Evolutionary conservation across 2,888 invertebrate genomes (phyloP), one percentile per base, ranked within the genome.

Genomic region (Ophioninae sp.): DNA sequence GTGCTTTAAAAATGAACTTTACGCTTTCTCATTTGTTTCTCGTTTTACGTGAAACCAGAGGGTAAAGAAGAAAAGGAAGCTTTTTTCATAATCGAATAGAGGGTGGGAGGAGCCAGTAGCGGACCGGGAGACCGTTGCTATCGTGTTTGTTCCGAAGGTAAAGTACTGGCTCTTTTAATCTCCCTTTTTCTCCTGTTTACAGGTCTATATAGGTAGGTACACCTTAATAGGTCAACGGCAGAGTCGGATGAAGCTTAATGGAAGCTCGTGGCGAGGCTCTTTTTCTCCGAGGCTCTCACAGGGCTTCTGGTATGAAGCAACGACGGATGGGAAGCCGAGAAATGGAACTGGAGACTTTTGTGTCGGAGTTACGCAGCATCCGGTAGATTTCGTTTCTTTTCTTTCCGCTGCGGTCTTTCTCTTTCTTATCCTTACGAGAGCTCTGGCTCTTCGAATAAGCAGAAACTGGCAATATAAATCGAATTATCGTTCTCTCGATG

Each of bases 191-290:
- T 73, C 21, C 17, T 61, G 8, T 21, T 37, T 64, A 50, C 50
- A 64, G 62, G 37, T 30, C 44, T 23, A 57, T 0, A 50, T 3
- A 17, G 37, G 39, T 70, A 8, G 7, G 23, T 21, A 37, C 50
- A 65, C 76, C 81, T 87, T 86, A 86, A 86, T 86, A 85, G 87
- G 86, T 85, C 86, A 86, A 84, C 76, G 79, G 83, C 75, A 78
- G 84, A 86, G 81, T 81, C 81, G 79, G 75, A 79, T 81, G 85
- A 83, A 86, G 84, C 85, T 87, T 87, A 86, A 87, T 87, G 86
- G 87, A 87, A 85, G 79, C 86, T 85, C 75, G 86, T 81, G 75
- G 81, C 44, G 84, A 81, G 68, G 65, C 62, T 79, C 82, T 85
- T 84, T 83, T 86, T 82, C 84, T 81, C 68, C 79, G 56, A 56